A percentile compares a stretch with the other conserved stretches of the same genome.
These are phyloP conservation scores for Pelodiscus sinensis DNA, from an alignment of 2,113 vertebrate genomes.

Conservation along the genomic window DNA sequence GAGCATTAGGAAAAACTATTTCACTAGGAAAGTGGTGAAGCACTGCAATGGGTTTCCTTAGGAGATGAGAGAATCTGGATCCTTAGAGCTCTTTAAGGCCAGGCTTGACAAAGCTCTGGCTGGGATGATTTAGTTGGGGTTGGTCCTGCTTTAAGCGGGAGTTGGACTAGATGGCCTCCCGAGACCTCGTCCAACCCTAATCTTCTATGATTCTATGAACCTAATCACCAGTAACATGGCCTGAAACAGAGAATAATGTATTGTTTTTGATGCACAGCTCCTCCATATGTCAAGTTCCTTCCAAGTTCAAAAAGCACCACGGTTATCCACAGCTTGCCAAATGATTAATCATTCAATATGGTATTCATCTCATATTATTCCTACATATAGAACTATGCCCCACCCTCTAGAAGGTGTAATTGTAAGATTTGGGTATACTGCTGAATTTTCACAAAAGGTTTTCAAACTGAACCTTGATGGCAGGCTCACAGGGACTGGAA, in stretches of 20 bases:
- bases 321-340: not conserved
- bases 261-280: not conserved
- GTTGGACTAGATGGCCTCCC: too few species aligned
- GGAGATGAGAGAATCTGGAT: too few species aligned
- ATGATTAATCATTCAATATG: not conserved
- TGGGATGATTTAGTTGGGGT: too few species aligned
- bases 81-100: too few species aligned
- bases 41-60: too few species aligned
- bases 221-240: not conserved
- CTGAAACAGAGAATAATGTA: not conserved
- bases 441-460: not conserved
- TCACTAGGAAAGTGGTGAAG: too few species aligned
- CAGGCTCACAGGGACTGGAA: not conserved
- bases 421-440: not conserved
- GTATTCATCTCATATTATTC: not conserved
- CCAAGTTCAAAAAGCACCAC: not conserved
- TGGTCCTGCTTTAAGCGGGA: too few species aligned
- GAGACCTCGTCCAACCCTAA: too few species aligned
- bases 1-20: too few species aligned
- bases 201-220: too few species aligned
- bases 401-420: not conserved
- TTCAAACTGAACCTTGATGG: not conserved
- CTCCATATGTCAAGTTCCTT: not conserved
- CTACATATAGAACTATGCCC: not conserved
- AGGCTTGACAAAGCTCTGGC: too few species aligned